phyloP scores from a whole-genome alignment of 30 jellyfish, hydroid and myxozoan species.

The Turritopsis dohrnii region DNA sequence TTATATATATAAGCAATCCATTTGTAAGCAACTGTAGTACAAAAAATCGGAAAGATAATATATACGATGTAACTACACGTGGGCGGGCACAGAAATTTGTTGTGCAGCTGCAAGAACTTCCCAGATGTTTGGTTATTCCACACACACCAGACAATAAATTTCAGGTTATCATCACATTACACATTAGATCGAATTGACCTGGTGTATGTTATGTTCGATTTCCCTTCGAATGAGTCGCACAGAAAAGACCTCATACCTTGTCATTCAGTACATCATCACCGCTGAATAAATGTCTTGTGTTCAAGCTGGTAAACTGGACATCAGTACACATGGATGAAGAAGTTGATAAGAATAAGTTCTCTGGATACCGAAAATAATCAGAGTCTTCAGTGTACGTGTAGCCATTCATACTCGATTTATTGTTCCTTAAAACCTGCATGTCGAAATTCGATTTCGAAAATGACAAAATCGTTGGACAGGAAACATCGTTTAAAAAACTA shows the following conservation, averaged over 20 bases:
- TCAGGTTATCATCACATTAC: too few species aligned
- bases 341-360: constrained; percentile 48
- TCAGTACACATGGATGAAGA: constrained; percentile 56
- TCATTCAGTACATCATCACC: constrained; percentile 49
- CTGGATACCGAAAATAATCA: constrained; percentile 71
- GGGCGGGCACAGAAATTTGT: too few species aligned
- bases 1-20: too few species aligned
- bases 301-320: constrained; percentile 66
- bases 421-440: constrained; percentile 52
- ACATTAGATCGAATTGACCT: too few species aligned
- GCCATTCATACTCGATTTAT: constrained; percentile 49
- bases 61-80: too few species aligned
- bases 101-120: too few species aligned
- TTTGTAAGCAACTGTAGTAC: too few species aligned
- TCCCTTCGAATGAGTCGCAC: too few species aligned
- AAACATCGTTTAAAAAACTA: constrained; percentile 49
- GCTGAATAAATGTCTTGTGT: constrained; percentile 58
- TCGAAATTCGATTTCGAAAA: constrained; percentile 62
- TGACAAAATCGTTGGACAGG: constrained; percentile 61
- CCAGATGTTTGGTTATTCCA: too few species aligned
- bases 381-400: constrained; percentile 46
- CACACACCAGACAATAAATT: too few species aligned
- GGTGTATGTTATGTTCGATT: too few species aligned
- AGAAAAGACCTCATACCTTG: constrained; percentile 59
- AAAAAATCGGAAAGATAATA: too few species aligned